Base-by-base conservation (phyloP, 2,113 vertebrate species). In the Piprites chloris region DNA sequence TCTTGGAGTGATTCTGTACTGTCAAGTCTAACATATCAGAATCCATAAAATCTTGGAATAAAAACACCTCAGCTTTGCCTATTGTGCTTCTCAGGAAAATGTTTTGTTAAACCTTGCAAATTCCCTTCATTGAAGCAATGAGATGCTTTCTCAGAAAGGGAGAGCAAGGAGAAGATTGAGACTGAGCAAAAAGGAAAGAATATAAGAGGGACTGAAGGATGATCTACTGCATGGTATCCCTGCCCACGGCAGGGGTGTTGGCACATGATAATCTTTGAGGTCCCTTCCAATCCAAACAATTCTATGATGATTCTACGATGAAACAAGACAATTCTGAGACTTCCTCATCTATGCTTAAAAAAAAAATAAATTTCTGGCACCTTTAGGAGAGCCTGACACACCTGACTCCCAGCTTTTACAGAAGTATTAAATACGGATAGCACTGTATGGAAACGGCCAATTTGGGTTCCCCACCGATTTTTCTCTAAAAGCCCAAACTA, bases 1-100 rank as follows among this genome's bases (percentile, higher is more conserved):
- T 95, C 93, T 92, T 76, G 90, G 73, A 95, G 79, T 93, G 93
- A 95, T 93, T 93, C 59, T 84, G 50, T 49, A 84, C 82, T 86
- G 93, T 78, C 76, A 94, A 87, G 69, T 72, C 87, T 78, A 88
- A 52, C 65, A 84, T 65, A 81, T 65, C 90, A 84, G 65, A 93
- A 94, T 61, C 73, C 30, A 67, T 93, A 91, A 92, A 85, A 92
- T 89, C 83, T 52, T 72, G 28, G 76, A 92, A 90, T 78, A 90
- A 95, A 96, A 96, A 9, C 61, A 77, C 12, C 39, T 61, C 37
- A 59, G 33, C 37, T 35, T 12, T 86, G 83, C 71, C 88, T 86
- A n/a, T 46, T 46, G 52, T 73, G 50, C 83, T 65, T 93, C 68
- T 95, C 49, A 78, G 79, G 47, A 91, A 92, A 90, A 75, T 14